Evolutionary conservation across 2,113 vertebrate genomes (phyloP), one percentile per base, ranked within the genome.

Genomic region (Gopherus evgoodei): DNA sequence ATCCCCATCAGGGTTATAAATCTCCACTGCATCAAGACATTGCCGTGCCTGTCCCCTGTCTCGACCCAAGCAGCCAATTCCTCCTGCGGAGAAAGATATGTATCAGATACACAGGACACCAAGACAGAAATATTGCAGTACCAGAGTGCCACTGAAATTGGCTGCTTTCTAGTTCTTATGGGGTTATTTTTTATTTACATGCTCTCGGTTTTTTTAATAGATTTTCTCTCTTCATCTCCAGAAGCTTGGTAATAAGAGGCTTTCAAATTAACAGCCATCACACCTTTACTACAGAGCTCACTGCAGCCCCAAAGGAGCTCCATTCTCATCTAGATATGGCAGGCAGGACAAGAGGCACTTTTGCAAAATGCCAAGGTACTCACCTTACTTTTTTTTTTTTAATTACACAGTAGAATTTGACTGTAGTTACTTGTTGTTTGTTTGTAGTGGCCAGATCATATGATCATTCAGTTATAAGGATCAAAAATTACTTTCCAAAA

Each of bases 11-110:
- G 98, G 98, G 69, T 99, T 99, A 95, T 99, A 99, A 96, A 99
- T 99, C 97, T 99, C 99, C 81, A 99, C 99, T 8, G 95, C 97
- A 75, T 99, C 98, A 2, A 99, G 99, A 83, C 99, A 99, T 90
- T 98, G 99, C 13, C 99, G 98, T 52, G 99, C 99, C 91, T 99
- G 99, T n/a, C 99, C 99, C 86, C 97, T 97, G 97, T 99, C 99
- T 11, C 90, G 96, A 54, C 99, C 99, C 52, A 98, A 96, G 78
- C 99, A 99, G 17, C 99, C 99, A 90, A 99, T 99, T 69, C 99
- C 99, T 87, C 99, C 99, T 99, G 86, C 13, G 84, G 90, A 91
- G 85, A 65, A 89, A 17, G 38, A 94, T 12, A 84, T 1, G 0
- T 1, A 90, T 86, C n/a, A 81, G 42, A 31, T 5, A 27, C 50